Percentiles rank a stretch among this genome's conserved stretches.
Evolutionary conservation across 2,113 vertebrate genomes (phyloP).

Genomic region (Neopipo cinnamomea): DNA sequence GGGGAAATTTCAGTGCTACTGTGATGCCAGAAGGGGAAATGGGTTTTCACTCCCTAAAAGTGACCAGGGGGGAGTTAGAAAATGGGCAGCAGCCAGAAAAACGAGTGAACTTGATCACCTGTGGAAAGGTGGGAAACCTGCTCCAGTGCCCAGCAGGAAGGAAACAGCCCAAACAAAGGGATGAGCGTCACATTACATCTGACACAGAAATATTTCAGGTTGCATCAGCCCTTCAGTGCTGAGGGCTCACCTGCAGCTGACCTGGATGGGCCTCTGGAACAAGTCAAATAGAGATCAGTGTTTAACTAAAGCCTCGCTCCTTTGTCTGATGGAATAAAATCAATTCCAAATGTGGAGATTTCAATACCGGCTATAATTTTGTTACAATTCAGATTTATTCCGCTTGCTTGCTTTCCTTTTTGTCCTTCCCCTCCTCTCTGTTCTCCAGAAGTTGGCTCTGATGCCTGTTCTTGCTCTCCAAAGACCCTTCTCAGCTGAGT

Average conservation of each 20-base stretch:
- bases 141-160: neutral
- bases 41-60: neutral
- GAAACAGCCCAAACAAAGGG: neutral
- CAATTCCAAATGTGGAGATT: slow-evolving; percentile 39
- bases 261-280: neutral
- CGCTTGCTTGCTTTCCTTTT: neutral
- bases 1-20: neutral
- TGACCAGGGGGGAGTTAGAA: neutral
- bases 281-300: neutral
- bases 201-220: neutral
- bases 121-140: neutral
- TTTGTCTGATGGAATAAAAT: neutral
- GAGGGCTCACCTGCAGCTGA: neutral
- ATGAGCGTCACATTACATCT: neutral
- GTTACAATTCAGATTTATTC: neutral
- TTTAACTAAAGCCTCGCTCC: neutral
- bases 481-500: neutral
- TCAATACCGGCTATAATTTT: neutral
- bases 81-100: neutral
- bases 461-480: neutral
- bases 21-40: accelerated
- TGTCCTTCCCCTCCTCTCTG: neutral
- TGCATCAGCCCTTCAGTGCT: neutral
- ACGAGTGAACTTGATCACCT: neutral
- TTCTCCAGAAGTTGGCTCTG: neutral